These are phyloP conservation scores for Mola mola DNA, from an alignment of 2,113 vertebrate genomes.

Conservation along the genomic window DNA sequence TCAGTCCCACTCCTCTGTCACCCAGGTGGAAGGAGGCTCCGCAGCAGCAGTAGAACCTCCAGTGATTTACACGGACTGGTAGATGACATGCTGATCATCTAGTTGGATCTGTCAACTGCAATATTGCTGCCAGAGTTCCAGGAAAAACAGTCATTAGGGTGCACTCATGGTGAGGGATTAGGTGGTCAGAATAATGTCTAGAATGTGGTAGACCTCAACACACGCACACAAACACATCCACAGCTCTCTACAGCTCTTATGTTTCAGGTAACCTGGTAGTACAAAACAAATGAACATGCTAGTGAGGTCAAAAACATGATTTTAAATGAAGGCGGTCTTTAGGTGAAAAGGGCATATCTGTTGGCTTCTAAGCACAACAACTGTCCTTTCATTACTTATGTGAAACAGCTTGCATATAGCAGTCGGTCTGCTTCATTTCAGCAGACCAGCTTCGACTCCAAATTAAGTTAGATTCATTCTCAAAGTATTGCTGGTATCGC, in stretches of 20 bases:
- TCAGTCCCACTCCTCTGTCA: conserved; percentile 28
- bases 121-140: conserved; percentile 65
- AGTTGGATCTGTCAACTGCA: conserved; percentile 68
- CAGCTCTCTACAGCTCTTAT: neutral
- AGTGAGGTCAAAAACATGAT: too few relatives aligned
- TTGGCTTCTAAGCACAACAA: too few relatives aligned
- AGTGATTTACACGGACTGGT: conserved; percentile 63
- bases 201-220: neutral
- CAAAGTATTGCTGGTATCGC: too few relatives aligned
- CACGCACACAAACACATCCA: conserved; percentile 2
- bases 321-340: too few relatives aligned
- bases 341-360: too few relatives aligned
- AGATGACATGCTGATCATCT: conserved; percentile 67
- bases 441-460: too few relatives aligned
- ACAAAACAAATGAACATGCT: too few relatives aligned
- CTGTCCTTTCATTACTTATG: too few relatives aligned
- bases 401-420: too few relatives aligned
- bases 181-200: conserved; percentile 20
- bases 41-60: conserved; percentile 15
- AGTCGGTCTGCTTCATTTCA: too few relatives aligned
- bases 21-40: conserved; percentile 20
- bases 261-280: too few relatives aligned
- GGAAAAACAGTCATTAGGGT: conserved; percentile 27
- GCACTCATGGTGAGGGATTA: conserved; percentile 36
- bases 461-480: too few relatives aligned